Evolutionary conservation across 2,113 vertebrate species (phyloP).

Genomic region (Chaenogobius annularis): DNA sequence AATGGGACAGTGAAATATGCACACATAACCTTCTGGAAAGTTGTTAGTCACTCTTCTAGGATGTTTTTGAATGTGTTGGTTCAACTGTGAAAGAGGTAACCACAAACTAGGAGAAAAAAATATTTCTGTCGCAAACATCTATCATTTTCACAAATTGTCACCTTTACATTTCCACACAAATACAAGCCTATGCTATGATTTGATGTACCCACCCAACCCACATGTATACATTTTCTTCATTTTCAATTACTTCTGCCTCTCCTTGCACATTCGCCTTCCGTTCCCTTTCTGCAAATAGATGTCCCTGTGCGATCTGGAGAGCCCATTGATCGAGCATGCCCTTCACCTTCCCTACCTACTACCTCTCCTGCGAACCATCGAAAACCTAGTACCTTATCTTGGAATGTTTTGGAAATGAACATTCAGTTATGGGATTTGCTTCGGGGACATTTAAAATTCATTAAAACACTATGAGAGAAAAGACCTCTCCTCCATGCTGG

Average conservation of each 20-base stretch:
- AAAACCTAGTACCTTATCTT: constrained; percentile 1
- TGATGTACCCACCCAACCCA: neutral
- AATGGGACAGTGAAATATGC: too few relatives aligned
- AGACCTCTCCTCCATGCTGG: constrained; percentile 7
- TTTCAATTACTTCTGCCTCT: neutral
- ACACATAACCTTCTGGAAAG: too few relatives aligned
- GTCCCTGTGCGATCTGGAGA: neutral
- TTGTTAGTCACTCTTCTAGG: too few relatives aligned
- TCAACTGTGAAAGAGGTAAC: too few relatives aligned
- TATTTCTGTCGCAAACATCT: neutral
- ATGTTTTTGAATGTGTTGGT: too few relatives aligned
- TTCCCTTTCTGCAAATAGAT: neutral
- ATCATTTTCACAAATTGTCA: neutral
- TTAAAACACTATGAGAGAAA: constrained; percentile 21
- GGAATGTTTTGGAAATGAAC: constrained; percentile 17
- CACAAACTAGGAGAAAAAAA: neutral
- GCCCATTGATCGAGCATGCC: neutral
- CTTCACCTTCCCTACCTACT: constrained; percentile 11
- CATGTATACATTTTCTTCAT: neutral
- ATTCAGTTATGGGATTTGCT: constrained; percentile 19
- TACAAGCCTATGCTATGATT: neutral
- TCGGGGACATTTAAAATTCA: constrained; percentile 23
- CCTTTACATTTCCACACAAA: neutral
- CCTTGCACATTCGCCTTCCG: neutral
- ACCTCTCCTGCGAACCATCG: constrained; percentile 10